A percentile compares a stretch with the other conserved stretches of the same genome.
These are phyloP conservation scores for Herpetotheres cachinnans DNA, from an alignment of 2,113 vertebrate genomes.

Conservation along the genomic window DNA sequence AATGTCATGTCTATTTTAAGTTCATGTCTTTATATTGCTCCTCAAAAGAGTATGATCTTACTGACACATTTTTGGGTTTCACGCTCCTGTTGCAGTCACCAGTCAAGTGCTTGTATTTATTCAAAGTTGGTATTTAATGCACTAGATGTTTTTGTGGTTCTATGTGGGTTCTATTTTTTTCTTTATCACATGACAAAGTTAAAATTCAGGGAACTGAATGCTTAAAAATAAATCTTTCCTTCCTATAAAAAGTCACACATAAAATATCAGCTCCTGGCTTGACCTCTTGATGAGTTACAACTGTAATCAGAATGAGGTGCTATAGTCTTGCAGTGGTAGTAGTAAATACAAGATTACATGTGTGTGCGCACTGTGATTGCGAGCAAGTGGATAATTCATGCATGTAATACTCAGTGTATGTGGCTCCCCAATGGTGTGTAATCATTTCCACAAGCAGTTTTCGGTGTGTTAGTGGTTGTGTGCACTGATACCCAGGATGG, in stretches of 20 bases:
- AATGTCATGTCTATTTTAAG: not conserved
- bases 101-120: not conserved
- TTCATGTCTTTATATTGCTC: not conserved
- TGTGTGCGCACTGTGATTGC: not conserved
- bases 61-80: not conserved
- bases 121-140: not conserved
- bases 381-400: not conserved
- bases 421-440: not conserved
- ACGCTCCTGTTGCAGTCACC: not conserved
- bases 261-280: not conserved
- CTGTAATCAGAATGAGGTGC: not conserved
- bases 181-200: not conserved
- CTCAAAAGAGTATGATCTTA: not conserved
- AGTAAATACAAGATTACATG: not conserved
- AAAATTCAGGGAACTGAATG: not conserved
- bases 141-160: not conserved
- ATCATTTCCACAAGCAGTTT: not conserved
- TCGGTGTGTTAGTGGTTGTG: not conserved
- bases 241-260: not conserved
- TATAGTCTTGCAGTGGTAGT: not conserved
- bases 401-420: not conserved
- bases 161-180: not conserved
- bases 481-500: not conserved
- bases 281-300: not conserved
- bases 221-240: not conserved